phyloP scores from a whole-genome alignment of 2,797 vertebrate species.

The Gymnothorax javanicus region DNA sequence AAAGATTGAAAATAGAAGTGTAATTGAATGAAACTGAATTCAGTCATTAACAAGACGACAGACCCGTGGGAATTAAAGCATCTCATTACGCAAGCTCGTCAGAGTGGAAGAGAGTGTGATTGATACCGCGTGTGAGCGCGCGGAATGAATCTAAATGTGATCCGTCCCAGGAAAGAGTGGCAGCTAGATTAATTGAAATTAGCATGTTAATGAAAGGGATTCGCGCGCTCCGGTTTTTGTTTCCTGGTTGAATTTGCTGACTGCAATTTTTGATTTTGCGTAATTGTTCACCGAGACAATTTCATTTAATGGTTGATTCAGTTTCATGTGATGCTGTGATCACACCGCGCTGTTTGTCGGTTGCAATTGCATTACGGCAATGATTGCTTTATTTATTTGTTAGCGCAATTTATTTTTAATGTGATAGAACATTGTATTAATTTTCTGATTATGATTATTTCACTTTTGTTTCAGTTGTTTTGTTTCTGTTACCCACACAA shows the following conservation, averaged over 20 bases:
- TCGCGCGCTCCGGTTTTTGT: background rate
- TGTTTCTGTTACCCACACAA: background rate
- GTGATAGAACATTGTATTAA: background rate
- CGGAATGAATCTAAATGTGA: background rate
- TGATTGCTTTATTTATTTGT: background rate
- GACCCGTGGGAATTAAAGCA: background rate
- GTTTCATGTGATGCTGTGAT: background rate
- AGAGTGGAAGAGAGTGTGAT: background rate
- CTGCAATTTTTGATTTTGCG: background rate
- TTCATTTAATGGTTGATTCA: slow-evolving; percentile 15
- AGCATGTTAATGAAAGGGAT: background rate
- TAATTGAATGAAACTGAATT: background rate
- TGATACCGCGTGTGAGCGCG: background rate
- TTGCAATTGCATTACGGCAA: background rate
- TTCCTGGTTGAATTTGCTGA: background rate
- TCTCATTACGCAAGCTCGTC: background rate
- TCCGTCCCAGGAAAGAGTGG: background rate
- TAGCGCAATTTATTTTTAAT: background rate
- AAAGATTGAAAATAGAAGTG: background rate
- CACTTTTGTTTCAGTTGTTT: background rate
- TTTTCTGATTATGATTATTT: background rate
- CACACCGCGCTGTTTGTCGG: background rate
- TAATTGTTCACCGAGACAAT: background rate
- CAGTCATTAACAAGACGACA: background rate
- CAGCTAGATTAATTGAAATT: background rate